A percentile compares a stretch with the other conserved stretches of the same genome.
These are phyloP conservation scores for Arge pagana DNA, from an alignment of 2,888 invertebrate genomes.

Conservation along the genomic window DNA sequence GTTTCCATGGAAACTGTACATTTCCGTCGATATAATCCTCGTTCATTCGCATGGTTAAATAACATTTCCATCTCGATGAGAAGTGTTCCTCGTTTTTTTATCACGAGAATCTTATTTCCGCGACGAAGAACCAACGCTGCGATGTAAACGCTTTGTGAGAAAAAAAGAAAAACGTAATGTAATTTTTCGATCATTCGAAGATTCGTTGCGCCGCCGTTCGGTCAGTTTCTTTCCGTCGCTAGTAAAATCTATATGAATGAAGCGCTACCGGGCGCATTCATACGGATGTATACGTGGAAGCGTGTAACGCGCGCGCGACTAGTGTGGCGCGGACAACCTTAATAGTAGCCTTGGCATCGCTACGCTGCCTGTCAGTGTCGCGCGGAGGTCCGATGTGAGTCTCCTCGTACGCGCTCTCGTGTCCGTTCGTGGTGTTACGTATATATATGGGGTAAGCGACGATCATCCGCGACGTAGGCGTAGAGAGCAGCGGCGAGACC, in stretches of 20 bases:
- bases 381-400: not conserved
- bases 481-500: slow-evolving; percentile 38
- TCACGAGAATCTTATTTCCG: too few relatives aligned
- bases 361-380: not conserved
- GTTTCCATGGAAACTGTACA: too few relatives aligned
- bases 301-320: slow-evolving; percentile 36
- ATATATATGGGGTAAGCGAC: not conserved
- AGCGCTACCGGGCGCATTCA: slow-evolving; percentile 27
- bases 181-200: too few relatives aligned
- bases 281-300: slow-evolving; percentile 13
- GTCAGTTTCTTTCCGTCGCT: slow-evolving; percentile 20
- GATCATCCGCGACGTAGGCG: not conserved
- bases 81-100: too few relatives aligned
- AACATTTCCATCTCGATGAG: too few relatives aligned
- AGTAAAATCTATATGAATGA: slow-evolving; percentile 41
- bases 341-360: slow-evolving; percentile 55
- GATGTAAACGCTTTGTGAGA: too few relatives aligned
- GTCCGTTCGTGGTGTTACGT: slow-evolving; percentile 1
- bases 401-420: slow-evolving; percentile 2
- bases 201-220: too few relatives aligned
- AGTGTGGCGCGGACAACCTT: slow-evolving; percentile 40
- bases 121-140: too few relatives aligned
- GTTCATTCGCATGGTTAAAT: too few relatives aligned
- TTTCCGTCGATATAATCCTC: too few relatives aligned
- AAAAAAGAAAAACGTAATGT: too few relatives aligned